Evolutionary conservation across 1,140 invertebrate species (phyloP).

Genomic region (Drosophila lowei): DNA sequence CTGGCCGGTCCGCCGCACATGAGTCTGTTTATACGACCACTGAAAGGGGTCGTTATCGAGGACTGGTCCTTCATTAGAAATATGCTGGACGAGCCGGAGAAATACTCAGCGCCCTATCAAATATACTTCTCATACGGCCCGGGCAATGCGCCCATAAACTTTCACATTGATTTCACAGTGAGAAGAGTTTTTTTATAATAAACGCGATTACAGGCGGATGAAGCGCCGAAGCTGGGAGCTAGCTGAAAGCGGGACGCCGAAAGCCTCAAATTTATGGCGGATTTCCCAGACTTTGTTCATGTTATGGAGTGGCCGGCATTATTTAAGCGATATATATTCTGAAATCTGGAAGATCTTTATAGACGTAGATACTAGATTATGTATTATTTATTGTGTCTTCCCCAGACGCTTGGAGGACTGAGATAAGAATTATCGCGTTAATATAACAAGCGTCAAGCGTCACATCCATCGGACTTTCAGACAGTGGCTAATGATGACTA

Average conservation of each 20-base stretch:
- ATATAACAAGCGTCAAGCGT: slow-evolving; percentile 18
- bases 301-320: slow-evolving; percentile 75
- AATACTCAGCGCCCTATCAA: slow-evolving; percentile 86
- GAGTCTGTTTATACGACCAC: slow-evolving; percentile 87
- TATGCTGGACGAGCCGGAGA: slow-evolving; percentile 83
- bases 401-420: slow-evolving; percentile 6
- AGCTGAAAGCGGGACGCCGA: slow-evolving; percentile 47
- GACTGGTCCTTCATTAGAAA: slow-evolving; percentile 86
- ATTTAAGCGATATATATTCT: slow-evolving; percentile 70
- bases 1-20: slow-evolving; percentile 88
- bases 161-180: slow-evolving; percentile 86
- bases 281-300: slow-evolving; percentile 65
- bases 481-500: slow-evolving; percentile 36
- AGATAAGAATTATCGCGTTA: slow-evolving; percentile 35
- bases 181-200: slow-evolving; percentile 1
- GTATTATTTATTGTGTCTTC: slow-evolving; percentile 23
- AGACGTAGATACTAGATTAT: slow-evolving; percentile 1
- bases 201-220: slow-evolving; percentile 12
- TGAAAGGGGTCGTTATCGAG: slow-evolving; percentile 84
- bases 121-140: slow-evolving; percentile 87
- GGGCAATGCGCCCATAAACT: slow-evolving; percentile 85
- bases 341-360: slow-evolving; percentile 7
- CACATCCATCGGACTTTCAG: slow-evolving; percentile 34
- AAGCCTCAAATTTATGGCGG: slow-evolving; percentile 47
- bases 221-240: too few relatives aligned